Conservation (phyloP, 2,113 vertebrate species). For the Sisor rabdophorus region DNA sequence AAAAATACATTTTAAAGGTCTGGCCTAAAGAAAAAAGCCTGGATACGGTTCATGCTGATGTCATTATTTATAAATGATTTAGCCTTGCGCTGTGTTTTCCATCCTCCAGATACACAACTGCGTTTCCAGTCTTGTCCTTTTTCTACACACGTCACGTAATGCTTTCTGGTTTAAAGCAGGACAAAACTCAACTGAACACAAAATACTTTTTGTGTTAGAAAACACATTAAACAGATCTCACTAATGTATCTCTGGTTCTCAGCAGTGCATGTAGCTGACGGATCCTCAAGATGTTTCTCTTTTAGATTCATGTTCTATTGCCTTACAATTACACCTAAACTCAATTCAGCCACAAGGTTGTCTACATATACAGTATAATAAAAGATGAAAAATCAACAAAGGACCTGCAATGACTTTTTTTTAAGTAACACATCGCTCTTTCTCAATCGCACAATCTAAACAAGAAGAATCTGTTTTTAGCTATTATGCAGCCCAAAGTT, state of each 20-base stretch:
- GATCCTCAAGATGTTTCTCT: not conserved
- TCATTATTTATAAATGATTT: conserved; percentile 4
- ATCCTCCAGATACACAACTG: not conserved
- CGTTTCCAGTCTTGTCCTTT: not conserved
- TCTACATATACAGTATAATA: not conserved
- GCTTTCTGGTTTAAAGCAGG: not conserved
- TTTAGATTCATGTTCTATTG: not conserved
- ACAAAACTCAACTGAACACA: not conserved
- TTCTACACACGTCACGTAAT: not conserved
- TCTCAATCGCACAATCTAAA: no score
- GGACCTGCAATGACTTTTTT: conserved; percentile 5
- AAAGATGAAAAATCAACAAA: not conserved
- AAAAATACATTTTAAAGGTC: not conserved
- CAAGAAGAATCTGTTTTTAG: no score
- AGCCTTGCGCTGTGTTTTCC: not conserved
- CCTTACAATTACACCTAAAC: not conserved
- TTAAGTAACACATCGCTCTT: not conserved
- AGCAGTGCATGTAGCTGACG: not conserved
- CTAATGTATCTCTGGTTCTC: not conserved
- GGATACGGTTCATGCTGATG: not conserved
- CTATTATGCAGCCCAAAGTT: no score
- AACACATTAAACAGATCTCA: not conserved
- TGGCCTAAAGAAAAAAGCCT: not conserved
- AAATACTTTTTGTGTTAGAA: no score
- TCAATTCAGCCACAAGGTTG: conserved; percentile 1